Base-by-base conservation (phyloP, 2,797 vertebrate species). In the Synaphobranchus kaupii region DNA sequence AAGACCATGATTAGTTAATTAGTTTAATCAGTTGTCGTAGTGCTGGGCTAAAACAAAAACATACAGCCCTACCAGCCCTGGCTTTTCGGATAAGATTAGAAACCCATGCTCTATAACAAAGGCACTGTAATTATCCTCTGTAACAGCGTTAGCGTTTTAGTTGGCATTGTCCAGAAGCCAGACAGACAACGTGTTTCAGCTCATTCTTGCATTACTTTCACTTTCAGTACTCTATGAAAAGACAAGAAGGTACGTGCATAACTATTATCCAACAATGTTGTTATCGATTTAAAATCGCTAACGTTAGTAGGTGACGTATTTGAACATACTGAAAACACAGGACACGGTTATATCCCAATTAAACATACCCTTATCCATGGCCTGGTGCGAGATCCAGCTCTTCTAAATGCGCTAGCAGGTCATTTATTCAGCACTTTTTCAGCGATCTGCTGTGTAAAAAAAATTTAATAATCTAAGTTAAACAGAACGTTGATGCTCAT, bases 321-420 rank as follows among this genome's bases (percentile, higher is more conserved):
- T 50, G 48, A n/a, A 78, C 25, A 25, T 44, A 39, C 58, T n/a
- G 13, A 39, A 39, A 34, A 52, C 47, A 17, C 76, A 34, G 1
- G n/a, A 22, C 50, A 80, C 39, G 3, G 39, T 39, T 39, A 34
- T 34, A 34, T 25, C 34, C 13, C 17, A 6, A 25, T 50, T 31
- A 48, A 71, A 48, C 87, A 85, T 86, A 89, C 90, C 90, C 87
- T 90, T 90, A 50, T 90, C 90, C 90, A 90, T 90, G 54, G 84
- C 87, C 86, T 47, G 63, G n/a, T 52, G 80, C 63, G 44, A n/a
- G 78, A 50, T 78, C 84, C 76, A 71, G 48, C 34, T 52, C 80
- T 78, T 84, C 83, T 85, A 85, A 84, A 68, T 80, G 58, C 60
- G 17, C 56, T 80, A 50, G 22, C 83, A 76, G 82, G 83, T 76